Conservation (phyloP, 1,140 invertebrate species). For the Cydia strobilella region DNA sequence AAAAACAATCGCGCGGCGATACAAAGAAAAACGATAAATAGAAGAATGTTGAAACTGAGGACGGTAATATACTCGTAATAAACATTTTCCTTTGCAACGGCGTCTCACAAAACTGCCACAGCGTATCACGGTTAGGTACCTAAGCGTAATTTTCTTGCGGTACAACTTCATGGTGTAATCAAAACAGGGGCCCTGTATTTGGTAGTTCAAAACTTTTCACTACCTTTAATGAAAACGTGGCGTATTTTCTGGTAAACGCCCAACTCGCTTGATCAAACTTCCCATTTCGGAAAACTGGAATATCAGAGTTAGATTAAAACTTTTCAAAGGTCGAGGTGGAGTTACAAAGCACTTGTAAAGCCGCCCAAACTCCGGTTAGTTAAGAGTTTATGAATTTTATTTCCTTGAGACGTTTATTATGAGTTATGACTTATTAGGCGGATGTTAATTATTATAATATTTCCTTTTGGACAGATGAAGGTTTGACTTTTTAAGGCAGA, state of each 20-base stretch:
- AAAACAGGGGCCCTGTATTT: background rate
- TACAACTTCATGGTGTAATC: background rate
- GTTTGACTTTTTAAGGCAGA: background rate
- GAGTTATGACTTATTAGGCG: conserved; percentile 9
- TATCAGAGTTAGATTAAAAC: conserved; percentile 17
- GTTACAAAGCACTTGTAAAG: conserved; percentile 20
- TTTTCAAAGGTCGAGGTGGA: conserved; percentile 12
- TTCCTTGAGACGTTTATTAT: conserved; percentile 11
- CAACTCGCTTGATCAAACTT: conserved; percentile 20
- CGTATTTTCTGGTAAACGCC: conserved; percentile 15
- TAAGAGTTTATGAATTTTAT: conserved; percentile 7
- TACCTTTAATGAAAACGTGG: conserved; percentile 15
- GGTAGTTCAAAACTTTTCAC: conserved; percentile 6
- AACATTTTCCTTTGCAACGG: background rate
- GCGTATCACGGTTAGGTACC: background rate
- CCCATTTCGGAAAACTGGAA: conserved; percentile 13
- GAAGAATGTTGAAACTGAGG: background rate
- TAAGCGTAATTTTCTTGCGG: conserved; percentile 2
- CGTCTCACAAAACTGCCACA: background rate
- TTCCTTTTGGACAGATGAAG: background rate
- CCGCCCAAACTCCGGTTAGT: conserved; percentile 5
- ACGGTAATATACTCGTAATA: background rate
- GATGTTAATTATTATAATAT: background rate
- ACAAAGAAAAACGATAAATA: background rate
- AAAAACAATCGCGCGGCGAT: background rate